Evolutionary conservation across 2,888 invertebrate genomes (phyloP).

Genomic region (Philereme transversata): DNA sequence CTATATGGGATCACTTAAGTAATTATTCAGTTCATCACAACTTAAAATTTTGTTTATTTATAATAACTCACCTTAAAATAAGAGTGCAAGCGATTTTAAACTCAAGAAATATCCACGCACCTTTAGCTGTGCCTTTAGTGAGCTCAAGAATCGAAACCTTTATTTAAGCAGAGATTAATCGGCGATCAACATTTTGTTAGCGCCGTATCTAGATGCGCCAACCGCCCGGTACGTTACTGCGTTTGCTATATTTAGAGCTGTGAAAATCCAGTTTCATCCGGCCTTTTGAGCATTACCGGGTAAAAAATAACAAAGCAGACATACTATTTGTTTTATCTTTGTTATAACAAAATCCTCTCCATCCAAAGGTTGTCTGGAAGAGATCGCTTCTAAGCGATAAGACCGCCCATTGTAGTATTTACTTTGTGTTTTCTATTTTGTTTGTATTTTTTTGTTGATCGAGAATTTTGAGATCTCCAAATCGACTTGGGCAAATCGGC

Average conservation of each 20-base stretch:
- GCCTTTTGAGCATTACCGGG: neutral
- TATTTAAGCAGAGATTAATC: conserved; percentile 40
- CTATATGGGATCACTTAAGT: no score
- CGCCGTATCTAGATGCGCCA: conserved; percentile 62
- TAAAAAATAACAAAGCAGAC: no score
- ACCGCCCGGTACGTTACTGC: conserved; percentile 69
- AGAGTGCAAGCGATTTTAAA: conserved; percentile 15
- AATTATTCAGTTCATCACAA: neutral
- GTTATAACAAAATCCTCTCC: no score
- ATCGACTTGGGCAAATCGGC: no score
- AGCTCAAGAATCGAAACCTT: conserved; percentile 29
- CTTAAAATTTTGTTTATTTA: neutral
- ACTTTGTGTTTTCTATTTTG: no score
- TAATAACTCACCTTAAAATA: conserved; percentile 25
- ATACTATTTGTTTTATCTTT: no score
- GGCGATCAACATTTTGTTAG: conserved; percentile 39
- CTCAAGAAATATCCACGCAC: conserved; percentile 25
- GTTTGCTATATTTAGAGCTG: conserved; percentile 66
- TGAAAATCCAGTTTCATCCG: conserved; percentile 29
- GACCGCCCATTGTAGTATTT: no score
- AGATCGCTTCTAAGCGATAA: no score
- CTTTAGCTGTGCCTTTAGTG: conserved; percentile 14
- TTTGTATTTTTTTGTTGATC: no score
- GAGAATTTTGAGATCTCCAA: no score
- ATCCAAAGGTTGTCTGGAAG: no score